Conservation (phyloP, 2,113 vertebrate genomes). For the Circaetus cinerascens region DNA sequence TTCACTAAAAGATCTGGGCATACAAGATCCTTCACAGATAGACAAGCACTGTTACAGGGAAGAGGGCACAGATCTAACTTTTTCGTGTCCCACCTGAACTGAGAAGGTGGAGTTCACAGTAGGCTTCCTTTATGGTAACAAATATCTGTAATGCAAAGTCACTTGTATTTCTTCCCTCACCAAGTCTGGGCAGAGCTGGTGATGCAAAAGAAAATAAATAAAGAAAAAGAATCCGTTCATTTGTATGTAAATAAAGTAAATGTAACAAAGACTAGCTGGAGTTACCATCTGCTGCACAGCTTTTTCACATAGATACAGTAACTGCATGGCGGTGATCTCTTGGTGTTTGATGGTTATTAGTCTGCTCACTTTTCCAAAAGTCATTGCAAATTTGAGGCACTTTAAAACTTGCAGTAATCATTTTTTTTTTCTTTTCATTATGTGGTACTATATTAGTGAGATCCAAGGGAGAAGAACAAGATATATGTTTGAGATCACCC, state of each 20-base stretch:
- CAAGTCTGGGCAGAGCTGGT: background rate
- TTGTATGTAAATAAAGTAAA: background rate
- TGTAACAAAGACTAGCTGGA: background rate
- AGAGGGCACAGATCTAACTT: background rate
- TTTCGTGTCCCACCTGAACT: background rate
- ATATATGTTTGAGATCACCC: background rate
- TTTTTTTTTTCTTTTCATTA: background rate
- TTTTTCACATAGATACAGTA: background rate
- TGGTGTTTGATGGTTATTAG: background rate
- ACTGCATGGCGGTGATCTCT: background rate
- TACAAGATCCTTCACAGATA: background rate
- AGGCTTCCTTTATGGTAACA: background rate
- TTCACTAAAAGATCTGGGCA: background rate
- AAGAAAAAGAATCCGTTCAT: background rate
- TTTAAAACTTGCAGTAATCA: background rate
- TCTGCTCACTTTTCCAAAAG: background rate
- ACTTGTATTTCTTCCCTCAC: background rate
- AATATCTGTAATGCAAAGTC: background rate
- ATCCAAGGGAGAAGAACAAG: background rate
- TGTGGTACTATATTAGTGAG: background rate
- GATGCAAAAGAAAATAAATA: background rate
- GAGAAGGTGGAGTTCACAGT: background rate
- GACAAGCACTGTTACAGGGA: background rate
- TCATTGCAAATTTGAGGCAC: background rate
- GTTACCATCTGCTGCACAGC: background rate